Evolutionary conservation across 1,140 invertebrate genomes (phyloP), one percentile per base, ranked within the genome.

Genomic region (Heterodera schachtii): DNA sequence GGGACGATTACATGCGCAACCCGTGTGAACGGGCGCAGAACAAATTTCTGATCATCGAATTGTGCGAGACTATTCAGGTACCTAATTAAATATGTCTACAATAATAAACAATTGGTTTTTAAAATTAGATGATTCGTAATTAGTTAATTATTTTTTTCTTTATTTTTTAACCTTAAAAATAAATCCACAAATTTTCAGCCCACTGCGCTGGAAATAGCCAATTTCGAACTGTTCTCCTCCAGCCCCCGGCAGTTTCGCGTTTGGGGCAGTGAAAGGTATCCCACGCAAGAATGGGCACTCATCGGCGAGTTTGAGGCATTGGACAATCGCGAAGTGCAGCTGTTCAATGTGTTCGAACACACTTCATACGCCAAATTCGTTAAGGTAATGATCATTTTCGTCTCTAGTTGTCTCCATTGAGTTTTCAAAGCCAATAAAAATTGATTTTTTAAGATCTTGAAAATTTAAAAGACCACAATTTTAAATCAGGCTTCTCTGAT

Each of bases 1-100:
- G 93, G 81, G 98, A 99, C 90, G 97, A 99, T 89, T 99, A 99
- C 87, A 95, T 98, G 94, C 92, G 98, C 43, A 99, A 97, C 90
- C 95, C 95, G 5, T 99, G 97, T 90, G 94, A 93, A 80, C 94
- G 94, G 90, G 91, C 92, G 84, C 90, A 92, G 64, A 91, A 91
- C 83, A 94, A 95, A 78, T 97, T 96, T 95, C 96, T 99, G 90
- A 93, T 98, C 31, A 94, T 98, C 3, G 97, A 99, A 91, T 92
- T 99, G 0, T 99, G 98, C 90, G 97, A 99, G 90, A 94, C 95
- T 3, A 94, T 99, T 79, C 96, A 97, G 91, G 94, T 95, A 52
- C 31, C 31, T 31, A 31, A 31, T 31, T 31, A 31, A 31, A 31
- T 31, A 31, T 31, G 31, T 31, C 31, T 31, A 31, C 31, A 31